Percentiles rank a stretch among this genome's conserved stretches.
Evolutionary conservation across 2,113 vertebrate genomes (phyloP).

Genomic region (Thomomys bottae): DNA sequence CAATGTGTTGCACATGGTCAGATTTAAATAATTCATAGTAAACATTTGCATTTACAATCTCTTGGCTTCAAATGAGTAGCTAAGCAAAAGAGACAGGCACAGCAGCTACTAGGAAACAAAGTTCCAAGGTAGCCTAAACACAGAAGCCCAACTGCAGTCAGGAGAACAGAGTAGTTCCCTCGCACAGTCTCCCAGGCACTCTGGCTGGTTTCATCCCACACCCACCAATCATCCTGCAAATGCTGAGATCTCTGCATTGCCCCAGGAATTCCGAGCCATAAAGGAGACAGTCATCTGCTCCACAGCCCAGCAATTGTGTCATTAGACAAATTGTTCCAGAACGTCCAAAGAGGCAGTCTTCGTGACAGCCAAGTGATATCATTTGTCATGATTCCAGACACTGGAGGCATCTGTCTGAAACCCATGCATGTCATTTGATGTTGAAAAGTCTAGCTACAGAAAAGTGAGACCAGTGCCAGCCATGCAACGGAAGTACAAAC

Average conservation of each 20-base stretch:
- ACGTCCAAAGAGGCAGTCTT: conserved; percentile 63
- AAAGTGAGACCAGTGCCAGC: conserved; percentile 47
- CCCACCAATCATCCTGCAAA: not conserved
- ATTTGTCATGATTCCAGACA: conserved; percentile 73
- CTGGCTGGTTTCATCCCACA: not conserved
- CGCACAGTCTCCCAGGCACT: rapidly evolving
- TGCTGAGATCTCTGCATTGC: not conserved
- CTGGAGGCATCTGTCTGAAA: conserved; percentile 66
- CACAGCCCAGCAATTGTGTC: conserved; percentile 69
- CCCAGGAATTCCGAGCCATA: conserved; percentile 59
- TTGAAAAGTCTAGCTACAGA: conserved; percentile 48
- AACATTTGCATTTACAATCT: not conserved
- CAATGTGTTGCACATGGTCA: not conserved
- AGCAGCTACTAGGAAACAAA: not conserved
- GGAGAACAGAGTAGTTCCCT: not conserved
- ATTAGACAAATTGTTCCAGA: conserved; percentile 71
- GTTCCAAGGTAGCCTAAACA: not conserved
- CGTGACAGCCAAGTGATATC: conserved; percentile 68
- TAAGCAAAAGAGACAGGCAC: not conserved
- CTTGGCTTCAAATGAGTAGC: not conserved
- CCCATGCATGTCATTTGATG: conserved; percentile 31
- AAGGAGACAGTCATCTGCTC: conserved; percentile 38
- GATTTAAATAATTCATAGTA: not conserved
- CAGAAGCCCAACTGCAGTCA: too few relatives aligned
- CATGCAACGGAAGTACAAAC: not conserved